These are phyloP conservation scores for Schizopygopsis malacanthus DNA, from an alignment of 2,797 vertebrate species.

Conservation along the genomic window DNA sequence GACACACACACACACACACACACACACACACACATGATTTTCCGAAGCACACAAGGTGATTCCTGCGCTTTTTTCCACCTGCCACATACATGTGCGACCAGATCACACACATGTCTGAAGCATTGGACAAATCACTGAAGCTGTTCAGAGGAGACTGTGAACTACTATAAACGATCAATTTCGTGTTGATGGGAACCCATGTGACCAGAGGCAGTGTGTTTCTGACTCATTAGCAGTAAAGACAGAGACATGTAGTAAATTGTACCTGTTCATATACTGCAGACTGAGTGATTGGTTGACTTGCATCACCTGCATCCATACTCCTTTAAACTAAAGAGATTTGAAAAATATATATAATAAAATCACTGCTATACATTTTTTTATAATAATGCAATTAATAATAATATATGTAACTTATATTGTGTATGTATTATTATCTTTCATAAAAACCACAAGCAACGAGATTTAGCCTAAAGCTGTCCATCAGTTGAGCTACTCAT, in stretches of 20 bases:
- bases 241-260: neutral
- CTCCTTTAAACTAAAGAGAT: neutral
- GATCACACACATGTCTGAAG: neutral
- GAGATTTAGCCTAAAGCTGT: neutral
- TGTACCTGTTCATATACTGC: slow-evolving; percentile 12
- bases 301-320: slow-evolving; percentile 1
- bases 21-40: neutral
- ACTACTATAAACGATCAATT: neutral
- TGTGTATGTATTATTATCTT: neutral
- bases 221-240: neutral
- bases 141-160: neutral
- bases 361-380: neutral
- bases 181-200: neutral
- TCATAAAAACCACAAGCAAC: neutral
- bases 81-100: neutral
- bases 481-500: neutral
- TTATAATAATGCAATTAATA: neutral
- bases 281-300: neutral
- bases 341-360: neutral
- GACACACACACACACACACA: too few species aligned
- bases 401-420: neutral
- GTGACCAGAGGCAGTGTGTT: neutral
- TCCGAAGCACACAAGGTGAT: neutral
- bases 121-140: neutral
- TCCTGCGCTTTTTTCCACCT: slow-evolving; percentile 5